These are phyloP conservation scores for Oxyscelio sp. DNA, from an alignment of 2,888 invertebrate species.

Conservation along the genomic window DNA sequence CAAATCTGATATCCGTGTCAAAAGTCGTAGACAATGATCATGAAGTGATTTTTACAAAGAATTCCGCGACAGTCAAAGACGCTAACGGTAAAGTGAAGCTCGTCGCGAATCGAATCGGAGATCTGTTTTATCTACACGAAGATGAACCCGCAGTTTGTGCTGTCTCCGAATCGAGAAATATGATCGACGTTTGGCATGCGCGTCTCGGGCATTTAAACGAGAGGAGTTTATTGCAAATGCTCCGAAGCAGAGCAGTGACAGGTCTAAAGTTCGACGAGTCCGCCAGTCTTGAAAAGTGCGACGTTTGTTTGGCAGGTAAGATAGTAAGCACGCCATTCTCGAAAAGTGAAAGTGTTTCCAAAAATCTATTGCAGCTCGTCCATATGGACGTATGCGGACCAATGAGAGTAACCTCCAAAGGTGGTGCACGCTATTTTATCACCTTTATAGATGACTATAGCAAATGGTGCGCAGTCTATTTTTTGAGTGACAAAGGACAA, in stretches of 20 bases:
- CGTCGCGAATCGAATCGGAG: too few species aligned
- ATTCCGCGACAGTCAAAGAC: too few species aligned
- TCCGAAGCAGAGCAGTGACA: background rate
- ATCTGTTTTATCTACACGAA: too few species aligned
- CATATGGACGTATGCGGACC: background rate
- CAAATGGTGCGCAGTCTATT: slow-evolving; percentile 71
- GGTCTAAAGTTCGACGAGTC: background rate
- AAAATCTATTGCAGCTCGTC: slow-evolving; percentile 22
- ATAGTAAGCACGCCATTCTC: slow-evolving; percentile 37
- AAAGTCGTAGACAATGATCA: too few species aligned
- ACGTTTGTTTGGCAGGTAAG: slow-evolving; percentile 19
- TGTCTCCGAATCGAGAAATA: too few species aligned
- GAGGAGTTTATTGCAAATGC: slow-evolving; percentile 20
- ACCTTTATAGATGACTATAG: slow-evolving; percentile 78
- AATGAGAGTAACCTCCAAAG: background rate
- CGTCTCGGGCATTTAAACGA: slow-evolving; percentile 65
- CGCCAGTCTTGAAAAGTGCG: background rate
- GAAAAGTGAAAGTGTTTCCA: background rate
- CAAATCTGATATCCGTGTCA: too few species aligned
- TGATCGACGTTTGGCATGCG: slow-evolving; percentile 68
- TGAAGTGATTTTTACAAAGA: too few species aligned
- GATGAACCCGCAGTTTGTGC: too few species aligned
- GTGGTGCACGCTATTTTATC: slow-evolving; percentile 63
- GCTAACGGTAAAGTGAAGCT: too few species aligned
- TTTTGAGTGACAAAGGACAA: slow-evolving; percentile 67